phyloP scores from a whole-genome alignment of 2,888 invertebrate genomes.

The Hemithea aestivaria region DNA sequence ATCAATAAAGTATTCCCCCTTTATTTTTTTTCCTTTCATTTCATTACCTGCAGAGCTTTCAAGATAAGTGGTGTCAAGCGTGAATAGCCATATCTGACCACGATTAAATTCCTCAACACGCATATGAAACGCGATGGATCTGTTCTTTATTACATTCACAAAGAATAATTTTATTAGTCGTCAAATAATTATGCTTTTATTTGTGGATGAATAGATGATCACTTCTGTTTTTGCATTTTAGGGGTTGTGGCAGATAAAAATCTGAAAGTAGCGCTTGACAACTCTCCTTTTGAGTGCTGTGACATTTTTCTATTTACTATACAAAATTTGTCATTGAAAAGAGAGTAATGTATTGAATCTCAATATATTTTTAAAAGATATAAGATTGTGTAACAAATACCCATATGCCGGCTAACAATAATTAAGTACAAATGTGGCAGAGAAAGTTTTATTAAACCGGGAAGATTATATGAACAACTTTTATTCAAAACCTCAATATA shows the following conservation, averaged over 20 bases:
- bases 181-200: too few species aligned
- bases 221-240: too few species aligned
- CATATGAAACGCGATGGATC: too few species aligned
- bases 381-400: conserved; percentile 11
- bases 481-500: conserved; percentile 10
- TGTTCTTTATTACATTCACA: too few species aligned
- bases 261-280: too few species aligned
- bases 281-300: too few species aligned
- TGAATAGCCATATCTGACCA: too few species aligned
- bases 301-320: too few species aligned
- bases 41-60: conserved; percentile 15
- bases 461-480: conserved; percentile 7
- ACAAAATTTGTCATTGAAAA: conserved; percentile 2
- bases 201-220: too few species aligned
- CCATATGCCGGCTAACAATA: conserved; percentile 8
- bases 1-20: conserved; percentile 77
- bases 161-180: too few species aligned
- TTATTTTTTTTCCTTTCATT: conserved; percentile 51
- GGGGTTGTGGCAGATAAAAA: too few species aligned
- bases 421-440: conserved; percentile 22
- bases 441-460: conserved; percentile 30
- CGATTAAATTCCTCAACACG: too few species aligned
- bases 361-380: conserved; percentile 16
- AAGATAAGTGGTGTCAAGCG: conserved; percentile 5
- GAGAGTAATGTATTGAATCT: conserved; percentile 1